These are phyloP conservation scores for Apamea anceps DNA, from an alignment of 2,888 invertebrate genomes.

Conservation along the genomic window DNA sequence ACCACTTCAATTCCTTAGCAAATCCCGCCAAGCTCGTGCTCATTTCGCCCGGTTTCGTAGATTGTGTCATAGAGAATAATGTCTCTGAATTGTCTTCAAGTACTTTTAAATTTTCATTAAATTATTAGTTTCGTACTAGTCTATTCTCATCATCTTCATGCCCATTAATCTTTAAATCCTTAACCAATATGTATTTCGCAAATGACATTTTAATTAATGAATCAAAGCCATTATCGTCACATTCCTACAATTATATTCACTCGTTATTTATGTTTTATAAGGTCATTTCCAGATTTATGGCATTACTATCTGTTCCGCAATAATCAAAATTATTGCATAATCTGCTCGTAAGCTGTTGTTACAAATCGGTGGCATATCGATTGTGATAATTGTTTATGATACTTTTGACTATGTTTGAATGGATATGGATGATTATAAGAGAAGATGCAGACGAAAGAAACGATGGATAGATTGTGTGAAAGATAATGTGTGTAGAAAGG, in stretches of 20 bases:
- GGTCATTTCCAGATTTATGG: slow-evolving; percentile 28
- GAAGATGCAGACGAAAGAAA: background rate
- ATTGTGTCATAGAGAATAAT: too few species aligned
- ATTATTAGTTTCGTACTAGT: too few species aligned
- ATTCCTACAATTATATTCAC: slow-evolving; percentile 19
- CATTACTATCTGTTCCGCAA: slow-evolving; percentile 27
- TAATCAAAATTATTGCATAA: slow-evolving; percentile 28
- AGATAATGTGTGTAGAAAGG: background rate
- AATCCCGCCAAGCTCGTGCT: too few species aligned
- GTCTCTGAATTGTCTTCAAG: too few species aligned
- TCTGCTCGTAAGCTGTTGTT: background rate
- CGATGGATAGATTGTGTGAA: background rate
- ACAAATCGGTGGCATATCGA: slow-evolving; percentile 16
- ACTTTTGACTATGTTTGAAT: background rate
- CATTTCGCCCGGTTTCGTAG: too few species aligned
- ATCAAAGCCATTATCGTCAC: slow-evolving; percentile 10
- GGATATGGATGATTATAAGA: background rate
- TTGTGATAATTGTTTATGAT: slow-evolving; percentile 3
- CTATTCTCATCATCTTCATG: background rate
- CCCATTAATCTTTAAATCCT: background rate
- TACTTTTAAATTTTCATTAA: too few species aligned
- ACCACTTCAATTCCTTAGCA: too few species aligned
- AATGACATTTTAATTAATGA: slow-evolving; percentile 21
- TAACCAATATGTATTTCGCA: background rate
- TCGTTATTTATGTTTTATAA: slow-evolving; percentile 33